Evolutionary conservation across 2,797 vertebrate species (phyloP).

Genomic region (Momotus momota): DNA sequence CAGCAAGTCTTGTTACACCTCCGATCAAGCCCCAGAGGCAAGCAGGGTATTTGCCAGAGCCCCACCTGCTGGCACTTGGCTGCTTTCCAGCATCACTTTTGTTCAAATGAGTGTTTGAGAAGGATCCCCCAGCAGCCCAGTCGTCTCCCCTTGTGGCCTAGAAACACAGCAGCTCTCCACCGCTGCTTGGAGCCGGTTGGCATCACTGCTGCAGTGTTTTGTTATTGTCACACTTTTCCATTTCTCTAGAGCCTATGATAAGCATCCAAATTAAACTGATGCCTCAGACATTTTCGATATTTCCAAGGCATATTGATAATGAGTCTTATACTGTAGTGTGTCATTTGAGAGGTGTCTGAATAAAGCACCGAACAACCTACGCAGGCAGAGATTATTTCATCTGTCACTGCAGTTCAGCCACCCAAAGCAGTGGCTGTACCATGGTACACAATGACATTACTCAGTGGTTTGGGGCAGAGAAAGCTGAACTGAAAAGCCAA

Average conservation of each 20-base stretch:
- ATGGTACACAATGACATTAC: background rate
- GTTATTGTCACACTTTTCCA: background rate
- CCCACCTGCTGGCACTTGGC: background rate
- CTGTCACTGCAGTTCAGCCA: background rate
- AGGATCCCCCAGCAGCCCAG: background rate
- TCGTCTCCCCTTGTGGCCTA: background rate
- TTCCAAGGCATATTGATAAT: slow-evolving; percentile 29
- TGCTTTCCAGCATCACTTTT: background rate
- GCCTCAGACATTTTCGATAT: background rate
- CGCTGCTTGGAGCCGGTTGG: background rate
- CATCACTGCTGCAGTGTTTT: background rate
- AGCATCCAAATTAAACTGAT: slow-evolving; percentile 23
- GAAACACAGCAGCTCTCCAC: background rate
- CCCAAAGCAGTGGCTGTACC: background rate
- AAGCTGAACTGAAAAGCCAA: background rate
- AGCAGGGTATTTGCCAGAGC: background rate
- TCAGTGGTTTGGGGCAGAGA: background rate
- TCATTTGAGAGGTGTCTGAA: background rate
- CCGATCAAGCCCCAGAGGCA: background rate
- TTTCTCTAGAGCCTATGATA: background rate
- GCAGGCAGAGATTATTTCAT: background rate
- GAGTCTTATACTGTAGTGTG: background rate
- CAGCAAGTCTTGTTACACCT: background rate
- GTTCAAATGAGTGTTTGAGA: background rate
- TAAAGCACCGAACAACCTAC: background rate